phyloP scores from a whole-genome alignment of 1,140 invertebrate species.

The Zeugodacus cucurbitae region DNA sequence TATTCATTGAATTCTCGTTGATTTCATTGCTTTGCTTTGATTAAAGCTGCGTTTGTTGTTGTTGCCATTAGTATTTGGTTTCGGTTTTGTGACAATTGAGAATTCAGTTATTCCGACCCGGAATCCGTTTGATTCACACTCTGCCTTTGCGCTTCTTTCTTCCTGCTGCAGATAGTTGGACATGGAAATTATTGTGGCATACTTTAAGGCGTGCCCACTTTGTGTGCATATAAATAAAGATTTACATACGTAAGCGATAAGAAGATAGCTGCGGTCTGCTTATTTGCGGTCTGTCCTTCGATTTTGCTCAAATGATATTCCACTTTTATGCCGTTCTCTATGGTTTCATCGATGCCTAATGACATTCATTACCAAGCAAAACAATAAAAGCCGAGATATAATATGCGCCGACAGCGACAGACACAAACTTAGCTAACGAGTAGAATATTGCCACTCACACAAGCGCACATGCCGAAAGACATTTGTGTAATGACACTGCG shows the following conservation, averaged over 20 bases:
- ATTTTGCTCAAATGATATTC: background rate
- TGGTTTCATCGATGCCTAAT: background rate
- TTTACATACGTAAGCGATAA: slow-evolving; percentile 2
- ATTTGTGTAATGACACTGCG: slow-evolving; percentile 1
- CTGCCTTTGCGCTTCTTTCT: background rate
- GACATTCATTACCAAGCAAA: background rate
- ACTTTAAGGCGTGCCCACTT: slow-evolving; percentile 6
- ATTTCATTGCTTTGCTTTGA: background rate
- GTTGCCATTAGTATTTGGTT: background rate
- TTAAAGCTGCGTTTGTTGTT: background rate
- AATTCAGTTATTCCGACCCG: background rate
- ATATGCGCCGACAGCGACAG: background rate
- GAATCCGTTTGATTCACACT: background rate
- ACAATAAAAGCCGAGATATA: background rate
- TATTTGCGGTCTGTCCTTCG: background rate
- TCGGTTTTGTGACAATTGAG: background rate
- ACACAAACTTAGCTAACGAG: background rate
- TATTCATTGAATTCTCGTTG: slow-evolving; percentile 25
- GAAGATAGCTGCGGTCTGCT: background rate
- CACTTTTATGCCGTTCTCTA: background rate
- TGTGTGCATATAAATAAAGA: slow-evolving; percentile 6
- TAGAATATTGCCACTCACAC: background rate
- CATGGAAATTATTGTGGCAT: background rate
- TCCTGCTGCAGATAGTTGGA: background rate
- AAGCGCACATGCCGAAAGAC: background rate